phyloP scores from a whole-genome alignment of 2,797 vertebrate genomes.

The Acanthornis magna region DNA sequence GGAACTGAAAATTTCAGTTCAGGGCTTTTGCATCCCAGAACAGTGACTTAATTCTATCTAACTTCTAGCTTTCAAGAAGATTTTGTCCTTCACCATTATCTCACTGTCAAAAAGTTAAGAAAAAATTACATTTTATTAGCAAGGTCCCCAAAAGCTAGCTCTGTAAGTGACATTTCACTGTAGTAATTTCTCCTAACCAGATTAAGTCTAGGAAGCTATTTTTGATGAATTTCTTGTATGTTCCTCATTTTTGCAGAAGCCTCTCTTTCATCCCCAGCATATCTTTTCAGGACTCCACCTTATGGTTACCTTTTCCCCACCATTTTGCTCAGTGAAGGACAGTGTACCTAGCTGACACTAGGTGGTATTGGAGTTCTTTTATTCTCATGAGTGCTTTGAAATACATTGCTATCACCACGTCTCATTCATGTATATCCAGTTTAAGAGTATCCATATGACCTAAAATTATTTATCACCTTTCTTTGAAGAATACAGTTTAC shows the following conservation, averaged over 20 bases:
- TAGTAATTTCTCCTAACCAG: background rate
- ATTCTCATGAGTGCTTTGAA: background rate
- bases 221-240: background rate
- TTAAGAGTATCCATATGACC: background rate
- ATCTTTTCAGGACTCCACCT: background rate
- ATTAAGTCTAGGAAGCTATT: background rate
- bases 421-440: background rate
- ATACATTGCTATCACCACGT: background rate
- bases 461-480: background rate
- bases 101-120: background rate
- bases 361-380: constrained; percentile 64
- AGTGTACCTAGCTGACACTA: constrained; percentile 33
- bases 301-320: background rate
- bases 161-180: background rate
- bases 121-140: background rate
- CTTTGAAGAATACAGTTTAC: constrained; percentile 3
- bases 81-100: background rate
- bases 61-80: background rate
- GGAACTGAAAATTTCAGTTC: background rate
- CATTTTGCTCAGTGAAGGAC: background rate
- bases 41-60: background rate
- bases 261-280: background rate
- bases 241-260: background rate
- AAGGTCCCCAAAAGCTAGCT: background rate
- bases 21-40: background rate